Percentiles rank a stretch among this genome's conserved stretches.
Conservation (phyloP, 2,113 vertebrate genomes). For the Cercocebus atys region DNA sequence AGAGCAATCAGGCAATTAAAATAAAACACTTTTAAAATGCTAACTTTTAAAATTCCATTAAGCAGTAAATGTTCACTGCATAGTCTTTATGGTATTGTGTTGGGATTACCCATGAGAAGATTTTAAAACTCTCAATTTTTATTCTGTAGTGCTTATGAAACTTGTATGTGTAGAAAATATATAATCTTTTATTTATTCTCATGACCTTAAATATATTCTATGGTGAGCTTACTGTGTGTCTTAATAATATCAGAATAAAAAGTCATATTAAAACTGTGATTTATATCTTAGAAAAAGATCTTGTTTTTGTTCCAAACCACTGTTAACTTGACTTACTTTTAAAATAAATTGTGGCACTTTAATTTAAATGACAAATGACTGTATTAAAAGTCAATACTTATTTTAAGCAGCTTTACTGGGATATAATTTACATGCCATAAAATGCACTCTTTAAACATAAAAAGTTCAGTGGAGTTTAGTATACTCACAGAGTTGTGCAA, state of each 20-base stretch:
- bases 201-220: background rate
- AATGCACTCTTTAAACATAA: background rate
- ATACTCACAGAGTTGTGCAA: background rate
- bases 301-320: background rate
- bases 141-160: background rate
- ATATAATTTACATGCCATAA: background rate
- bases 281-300: background rate
- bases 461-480: background rate
- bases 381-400: background rate
- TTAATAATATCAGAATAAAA: background rate
- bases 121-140: background rate
- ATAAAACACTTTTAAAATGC: conserved; percentile 23
- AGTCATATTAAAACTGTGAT: background rate
- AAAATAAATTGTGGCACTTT: background rate
- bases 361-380: background rate
- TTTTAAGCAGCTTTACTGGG: background rate
- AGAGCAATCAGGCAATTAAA: conserved; percentile 48
- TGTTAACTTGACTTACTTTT: background rate
- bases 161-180: background rate
- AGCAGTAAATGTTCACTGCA: background rate
- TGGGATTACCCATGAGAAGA: background rate
- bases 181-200: background rate
- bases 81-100: background rate
- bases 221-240: background rate
- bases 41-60: conserved; percentile 38